Evolutionary conservation across 2,797 vertebrate genomes (phyloP).

Genomic region (Cetoscarus ocellatus): DNA sequence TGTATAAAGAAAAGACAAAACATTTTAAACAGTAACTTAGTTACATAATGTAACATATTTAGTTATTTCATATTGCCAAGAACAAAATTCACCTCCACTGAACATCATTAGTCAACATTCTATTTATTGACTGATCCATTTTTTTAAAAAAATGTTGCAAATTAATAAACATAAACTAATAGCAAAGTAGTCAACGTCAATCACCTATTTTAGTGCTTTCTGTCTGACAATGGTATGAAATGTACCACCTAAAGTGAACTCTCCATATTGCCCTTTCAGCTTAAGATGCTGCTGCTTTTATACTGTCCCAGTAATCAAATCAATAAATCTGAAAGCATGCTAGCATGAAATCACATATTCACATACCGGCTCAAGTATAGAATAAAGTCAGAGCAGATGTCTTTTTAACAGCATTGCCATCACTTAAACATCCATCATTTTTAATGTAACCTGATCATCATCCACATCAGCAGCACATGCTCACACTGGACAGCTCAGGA

Average conservation of each 20-base stretch:
- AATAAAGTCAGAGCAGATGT: slow-evolving; percentile 38
- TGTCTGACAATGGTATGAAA: background rate
- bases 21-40: no score
- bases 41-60: no score
- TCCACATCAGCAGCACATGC: slow-evolving; percentile 23
- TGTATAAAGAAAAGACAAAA: no score
- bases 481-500: slow-evolving; percentile 7
- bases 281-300: slow-evolving; percentile 32
- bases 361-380: slow-evolving; percentile 25
- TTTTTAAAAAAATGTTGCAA: background rate
- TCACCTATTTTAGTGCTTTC: background rate
- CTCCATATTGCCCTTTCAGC: slow-evolving; percentile 9
- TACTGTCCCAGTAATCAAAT: slow-evolving; percentile 40
- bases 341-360: slow-evolving; percentile 42
- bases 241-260: slow-evolving; percentile 14
- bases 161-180: background rate
- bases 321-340: slow-evolving; percentile 21
- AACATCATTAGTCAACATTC: no score
- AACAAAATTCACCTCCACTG: no score
- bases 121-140: no score
- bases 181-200: background rate
- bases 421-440: slow-evolving; percentile 39
- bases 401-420: slow-evolving; percentile 33
- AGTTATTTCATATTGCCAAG: no score
- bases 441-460: slow-evolving; percentile 42